phyloP scores from a whole-genome alignment of 2,888 invertebrate genomes.

The Dryobotodes eremita region DNA sequence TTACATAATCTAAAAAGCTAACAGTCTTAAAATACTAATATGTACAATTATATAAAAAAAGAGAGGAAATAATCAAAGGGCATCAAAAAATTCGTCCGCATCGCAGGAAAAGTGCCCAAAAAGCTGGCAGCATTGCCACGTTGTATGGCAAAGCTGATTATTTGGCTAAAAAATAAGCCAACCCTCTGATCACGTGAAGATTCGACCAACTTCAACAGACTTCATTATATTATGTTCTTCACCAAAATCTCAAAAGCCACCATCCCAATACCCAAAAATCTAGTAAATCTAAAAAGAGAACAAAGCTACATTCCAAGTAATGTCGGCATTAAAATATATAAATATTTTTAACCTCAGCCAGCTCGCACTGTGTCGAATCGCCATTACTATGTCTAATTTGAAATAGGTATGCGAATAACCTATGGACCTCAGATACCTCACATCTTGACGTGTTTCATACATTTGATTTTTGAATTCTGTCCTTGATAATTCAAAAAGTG shows the following conservation, averaged over 20 bases:
- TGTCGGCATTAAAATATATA: conserved; percentile 62
- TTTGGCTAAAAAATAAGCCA: too few relatives aligned
- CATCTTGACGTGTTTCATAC: conserved; percentile 26
- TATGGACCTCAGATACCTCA: conserved; percentile 43
- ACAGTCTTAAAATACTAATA: too few relatives aligned
- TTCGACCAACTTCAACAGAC: too few relatives aligned
- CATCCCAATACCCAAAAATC: not conserved
- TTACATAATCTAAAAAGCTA: too few relatives aligned
- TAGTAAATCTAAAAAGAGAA: conserved; percentile 24
- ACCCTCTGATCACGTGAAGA: too few relatives aligned
- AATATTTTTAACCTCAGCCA: conserved; percentile 54
- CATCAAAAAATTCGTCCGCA: too few relatives aligned
- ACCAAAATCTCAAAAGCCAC: not conserved
- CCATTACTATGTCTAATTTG: conserved; percentile 70
- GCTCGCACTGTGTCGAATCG: conserved; percentile 62
- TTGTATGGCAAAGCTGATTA: too few relatives aligned
- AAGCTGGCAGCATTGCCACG: too few relatives aligned
- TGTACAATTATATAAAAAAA: too few relatives aligned
- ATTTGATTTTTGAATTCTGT: conserved; percentile 37
- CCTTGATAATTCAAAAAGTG: conserved; percentile 55
- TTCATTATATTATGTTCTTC: not conserved
- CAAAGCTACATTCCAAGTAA: conserved; percentile 40
- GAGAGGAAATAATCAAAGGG: too few relatives aligned
- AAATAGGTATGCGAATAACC: conserved; percentile 67
- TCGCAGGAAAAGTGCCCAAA: too few relatives aligned